A percentile compares a stretch with the other conserved stretches of the same genome.
These are phyloP conservation scores for Diaphora mendica DNA, from an alignment of 2,888 invertebrate genomes.

Conservation along the genomic window DNA sequence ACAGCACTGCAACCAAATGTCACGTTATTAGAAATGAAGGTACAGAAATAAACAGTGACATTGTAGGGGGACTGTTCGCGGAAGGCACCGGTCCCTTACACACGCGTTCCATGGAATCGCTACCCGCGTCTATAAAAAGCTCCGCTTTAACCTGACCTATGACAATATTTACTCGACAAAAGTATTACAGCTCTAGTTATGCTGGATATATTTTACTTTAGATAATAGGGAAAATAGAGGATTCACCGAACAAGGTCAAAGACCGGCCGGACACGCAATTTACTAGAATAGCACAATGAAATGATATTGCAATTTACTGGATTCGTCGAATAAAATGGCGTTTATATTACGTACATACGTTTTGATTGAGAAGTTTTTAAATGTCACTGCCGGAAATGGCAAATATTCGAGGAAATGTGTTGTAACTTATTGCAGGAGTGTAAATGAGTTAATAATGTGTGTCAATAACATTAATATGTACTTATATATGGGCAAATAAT, in stretches of 20 bases:
- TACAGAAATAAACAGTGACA: conserved; percentile 50
- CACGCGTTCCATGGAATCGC: conserved; percentile 49
- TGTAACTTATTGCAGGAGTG: background rate
- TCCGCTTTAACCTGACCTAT: conserved; percentile 46
- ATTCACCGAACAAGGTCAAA: conserved; percentile 53
- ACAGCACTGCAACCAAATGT: conserved; percentile 19
- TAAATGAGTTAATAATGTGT: background rate
- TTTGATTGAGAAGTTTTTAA: conserved; percentile 1
- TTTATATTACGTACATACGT: conserved; percentile 5
- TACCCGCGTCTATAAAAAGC: conserved; percentile 47
- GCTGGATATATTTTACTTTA: conserved; percentile 34
- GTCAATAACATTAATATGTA: too few relatives aligned
- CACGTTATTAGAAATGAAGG: conserved; percentile 34
- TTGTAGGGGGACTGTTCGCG: conserved; percentile 50
- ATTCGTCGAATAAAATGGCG: conserved; percentile 10
- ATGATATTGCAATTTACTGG: conserved; percentile 14
- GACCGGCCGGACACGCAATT: conserved; percentile 49
- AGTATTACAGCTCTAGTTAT: conserved; percentile 34
- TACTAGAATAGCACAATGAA: conserved; percentile 36
- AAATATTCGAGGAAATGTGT: background rate
- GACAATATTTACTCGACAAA: conserved; percentile 31
- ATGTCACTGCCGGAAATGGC: background rate
- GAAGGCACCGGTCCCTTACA: conserved; percentile 48
- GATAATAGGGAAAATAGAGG: conserved; percentile 43
- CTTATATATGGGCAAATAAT: too few relatives aligned